Base-by-base conservation (phyloP, 2,888 invertebrate species). In the Arctia plantaginis region DNA sequence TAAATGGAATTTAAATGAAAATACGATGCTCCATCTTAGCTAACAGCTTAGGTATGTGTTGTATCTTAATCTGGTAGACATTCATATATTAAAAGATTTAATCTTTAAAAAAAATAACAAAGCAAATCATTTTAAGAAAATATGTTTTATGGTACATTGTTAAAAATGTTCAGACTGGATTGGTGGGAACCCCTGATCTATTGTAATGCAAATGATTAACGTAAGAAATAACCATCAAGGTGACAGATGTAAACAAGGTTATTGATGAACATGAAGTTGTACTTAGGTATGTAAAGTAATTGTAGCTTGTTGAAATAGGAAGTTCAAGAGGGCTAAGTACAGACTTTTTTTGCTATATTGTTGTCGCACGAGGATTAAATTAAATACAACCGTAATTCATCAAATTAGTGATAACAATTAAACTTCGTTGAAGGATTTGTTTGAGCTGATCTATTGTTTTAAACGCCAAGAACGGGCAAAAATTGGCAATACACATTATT, bases 211-310 rank as follows among this genome's bases (percentile, higher is more conserved):
- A 74, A 74, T 74, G 64, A 69, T 23, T n/a, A 35, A 33, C 51
- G 55, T 70, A 70, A 69, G 51, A 70, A 69, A 69, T 30, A 69
- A 27, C 35, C 69, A 64, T 59, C 82, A 84, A 83, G 84, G 82
- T 76, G 69, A 80, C 73, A 70, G 73, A 78, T 76, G 78, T 82
- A 80, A 84, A 71, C 71, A 77, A 62, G 41, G 59, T 62, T 69
- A 62, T 69, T 47, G 75, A 51, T 23, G 27, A 66, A 72, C 59
- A 71, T 15, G 35, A 71, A 47, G n/a, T n/a, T n/a, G n/a, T 23
- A 27, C 27, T 23, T 41, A 44, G 10, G 51, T 39, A n/a, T 66
- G 23, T 51, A 18, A 51, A 66, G 7, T 35, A 27, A 35, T n/a
- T 30, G 30, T 59, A 44, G 20, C n/a, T n/a, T n/a, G n/a, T n/a